Evolutionary conservation across 1,140 invertebrate species (phyloP).

Genomic region (Arion vulgaris): DNA sequence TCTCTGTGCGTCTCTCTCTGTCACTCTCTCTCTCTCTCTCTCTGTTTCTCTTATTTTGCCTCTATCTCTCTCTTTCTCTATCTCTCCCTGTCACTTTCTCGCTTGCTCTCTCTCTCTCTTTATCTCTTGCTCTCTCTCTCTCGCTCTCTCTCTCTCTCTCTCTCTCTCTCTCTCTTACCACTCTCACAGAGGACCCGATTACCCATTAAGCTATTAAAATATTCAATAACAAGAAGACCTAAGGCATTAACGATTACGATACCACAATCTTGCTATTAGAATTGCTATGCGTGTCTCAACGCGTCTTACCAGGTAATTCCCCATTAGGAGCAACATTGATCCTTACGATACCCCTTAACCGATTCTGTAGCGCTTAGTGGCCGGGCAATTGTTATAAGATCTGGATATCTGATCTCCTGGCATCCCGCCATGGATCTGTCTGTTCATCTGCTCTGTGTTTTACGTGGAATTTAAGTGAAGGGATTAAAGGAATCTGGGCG

Average conservation of each 20-base stretch:
- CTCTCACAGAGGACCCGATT: too few relatives aligned
- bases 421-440: not conserved
- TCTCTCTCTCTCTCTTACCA: too few relatives aligned
- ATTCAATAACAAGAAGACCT: conserved; percentile 4
- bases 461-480: not conserved
- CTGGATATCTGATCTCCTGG: not conserved
- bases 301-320: not conserved
- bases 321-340: not conserved
- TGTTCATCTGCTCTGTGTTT: not conserved
- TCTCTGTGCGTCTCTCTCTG: too few relatives aligned
- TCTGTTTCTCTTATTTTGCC: too few relatives aligned
- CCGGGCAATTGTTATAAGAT: not conserved
- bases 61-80: too few relatives aligned
- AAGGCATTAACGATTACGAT: not conserved
- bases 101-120: too few relatives aligned
- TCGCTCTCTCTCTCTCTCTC: too few relatives aligned
- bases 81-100: too few relatives aligned
- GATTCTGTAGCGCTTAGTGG: not conserved
- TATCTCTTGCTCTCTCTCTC: too few relatives aligned
- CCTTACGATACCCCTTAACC: not conserved
- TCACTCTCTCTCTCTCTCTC: too few relatives aligned
- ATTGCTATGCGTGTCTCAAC: not conserved
- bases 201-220: conserved; percentile 8
- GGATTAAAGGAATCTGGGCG: not conserved
- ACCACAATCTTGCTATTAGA: conserved; percentile 1